These are phyloP conservation scores for Dysidea cf. avara DNA, from an alignment of 37 sponge, comb jelly and placozoan species.

Conservation along the genomic window DNA sequence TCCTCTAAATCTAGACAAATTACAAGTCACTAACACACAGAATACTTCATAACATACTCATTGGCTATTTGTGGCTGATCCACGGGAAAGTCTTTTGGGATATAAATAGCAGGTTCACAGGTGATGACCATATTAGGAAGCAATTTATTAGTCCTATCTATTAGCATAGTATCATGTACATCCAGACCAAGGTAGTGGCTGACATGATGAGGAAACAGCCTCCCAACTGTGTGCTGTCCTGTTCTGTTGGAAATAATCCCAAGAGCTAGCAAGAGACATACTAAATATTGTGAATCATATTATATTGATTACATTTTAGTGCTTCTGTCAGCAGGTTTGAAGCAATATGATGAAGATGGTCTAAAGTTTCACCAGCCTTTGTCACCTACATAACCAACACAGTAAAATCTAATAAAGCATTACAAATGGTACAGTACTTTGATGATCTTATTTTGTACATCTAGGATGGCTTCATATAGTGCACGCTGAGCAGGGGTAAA, in stretches of 20 bases:
- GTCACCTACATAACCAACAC: constrained; percentile 36
- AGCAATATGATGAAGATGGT: constrained; percentile 50
- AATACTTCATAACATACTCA: too few relatives aligned
- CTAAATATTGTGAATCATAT: background rate
- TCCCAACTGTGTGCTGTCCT: constrained; percentile 17
- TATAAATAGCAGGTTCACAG: constrained; percentile 78
- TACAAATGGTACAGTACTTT: constrained; percentile 16
- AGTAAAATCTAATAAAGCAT: background rate
- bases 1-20: constrained; percentile 50
- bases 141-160: constrained; percentile 48
- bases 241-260: background rate
- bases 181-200: constrained; percentile 88
- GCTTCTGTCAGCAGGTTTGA: constrained; percentile 19
- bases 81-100: constrained; percentile 27
- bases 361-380: constrained; percentile 62
- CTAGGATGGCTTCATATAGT: constrained; percentile 61
- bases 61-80: too few relatives aligned
- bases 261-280: background rate
- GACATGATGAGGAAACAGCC: constrained; percentile 73
- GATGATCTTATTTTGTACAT: constrained; percentile 42
- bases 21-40: background rate
- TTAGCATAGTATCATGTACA: constrained; percentile 60
- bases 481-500: constrained; percentile 72
- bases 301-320: constrained; percentile 35
- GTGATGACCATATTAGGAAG: constrained; percentile 79